Evolutionary conservation across 2,888 invertebrate genomes (phyloP), one percentile per base, ranked within the genome.

Genomic region (Lochmaea capreae): DNA sequence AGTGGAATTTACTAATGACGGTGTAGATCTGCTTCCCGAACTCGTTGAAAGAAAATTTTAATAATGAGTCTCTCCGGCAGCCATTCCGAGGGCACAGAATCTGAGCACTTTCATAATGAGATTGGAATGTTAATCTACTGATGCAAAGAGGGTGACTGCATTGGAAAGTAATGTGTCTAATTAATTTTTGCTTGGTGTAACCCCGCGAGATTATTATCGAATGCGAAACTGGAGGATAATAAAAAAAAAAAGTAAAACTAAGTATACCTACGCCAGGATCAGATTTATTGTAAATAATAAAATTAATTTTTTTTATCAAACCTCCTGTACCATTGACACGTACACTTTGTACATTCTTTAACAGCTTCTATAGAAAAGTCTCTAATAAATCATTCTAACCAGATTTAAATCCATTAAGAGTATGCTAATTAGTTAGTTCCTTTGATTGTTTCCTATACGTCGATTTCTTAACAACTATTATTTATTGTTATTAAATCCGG

Each of bases 371-470:
- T n/a, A 33, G 33, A 33, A 33, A 39, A 39, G 33, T 1, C 33
- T 33, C 6, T 49, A 65, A 43, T 46, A 46, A 46, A 46, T 22
- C n/a, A 11, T 16, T 46, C 12, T 14, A 46, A 14, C 46, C 11
- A 46, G 11, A 46, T 46, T 58, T n/a, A 12, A 39, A 39, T 42
- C 11, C 46, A 62, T 22, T 14, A 33, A 61, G 16, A 42, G 16
- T 11, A 16, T 16, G 65, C 16, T 62, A 65, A 65, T 65, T 65
- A 65, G 5, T 16, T 63, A 63, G 46, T 65, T 65, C 65, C 65
- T 65, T 65, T 4, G 46, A 65, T 65, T 65, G 65, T 65, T 65
- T 43, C 2, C 12, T 22, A n/a, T 22, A 42, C 16, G 5, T n/a
- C 33, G 8, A 39, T 39, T 8, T 39, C 18, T 11, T 46, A 65